phyloP scores from a whole-genome alignment of 2,888 invertebrate genomes.

The Tortrix viridana region DNA sequence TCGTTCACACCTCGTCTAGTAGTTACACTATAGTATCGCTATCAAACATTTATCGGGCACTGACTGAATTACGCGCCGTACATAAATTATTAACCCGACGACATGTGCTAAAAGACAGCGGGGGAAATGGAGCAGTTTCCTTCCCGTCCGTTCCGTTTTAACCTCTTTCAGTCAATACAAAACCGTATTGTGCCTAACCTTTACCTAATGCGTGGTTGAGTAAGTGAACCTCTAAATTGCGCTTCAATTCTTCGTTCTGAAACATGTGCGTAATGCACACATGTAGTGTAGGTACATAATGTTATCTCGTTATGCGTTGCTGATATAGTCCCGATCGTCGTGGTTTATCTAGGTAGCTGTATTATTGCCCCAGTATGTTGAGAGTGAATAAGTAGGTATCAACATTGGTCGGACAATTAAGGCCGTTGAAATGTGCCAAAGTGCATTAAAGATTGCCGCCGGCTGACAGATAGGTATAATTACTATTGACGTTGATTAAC shows the following conservation, averaged over 20 bases:
- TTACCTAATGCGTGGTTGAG: conserved; percentile 27
- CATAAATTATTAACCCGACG: conserved; percentile 36
- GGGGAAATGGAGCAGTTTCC: conserved; percentile 23
- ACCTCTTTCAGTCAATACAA: conserved; percentile 19
- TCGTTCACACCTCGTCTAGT: conserved; percentile 38
- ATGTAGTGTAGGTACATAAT: conserved; percentile 24
- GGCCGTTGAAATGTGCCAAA: conserved; percentile 26
- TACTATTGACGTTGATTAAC: conserved; percentile 34
- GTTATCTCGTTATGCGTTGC: conserved; percentile 26
- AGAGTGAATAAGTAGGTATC: background rate
- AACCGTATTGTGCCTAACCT: conserved; percentile 23
- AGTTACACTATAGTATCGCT: conserved; percentile 18
- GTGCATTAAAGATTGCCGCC: conserved; percentile 31
- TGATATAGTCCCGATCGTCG: conserved; percentile 24
- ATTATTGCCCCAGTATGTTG: conserved; percentile 4
- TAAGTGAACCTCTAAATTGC: conserved; percentile 29
- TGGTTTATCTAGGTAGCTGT: conserved; percentile 15
- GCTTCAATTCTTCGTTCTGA: conserved; percentile 23
- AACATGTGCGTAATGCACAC: conserved; percentile 17
- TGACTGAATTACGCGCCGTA: conserved; percentile 23
- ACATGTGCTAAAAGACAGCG: conserved; percentile 23
- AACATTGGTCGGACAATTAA: conserved; percentile 29
- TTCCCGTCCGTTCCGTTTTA: conserved; percentile 7
- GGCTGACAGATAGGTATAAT: conserved; percentile 27
- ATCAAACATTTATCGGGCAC: conserved; percentile 33